A percentile compares a stretch with the other conserved stretches of the same genome.
These are phyloP conservation scores for Pristionchus arcanus DNA, from an alignment of 2,888 invertebrate species.

Conservation along the genomic window DNA sequence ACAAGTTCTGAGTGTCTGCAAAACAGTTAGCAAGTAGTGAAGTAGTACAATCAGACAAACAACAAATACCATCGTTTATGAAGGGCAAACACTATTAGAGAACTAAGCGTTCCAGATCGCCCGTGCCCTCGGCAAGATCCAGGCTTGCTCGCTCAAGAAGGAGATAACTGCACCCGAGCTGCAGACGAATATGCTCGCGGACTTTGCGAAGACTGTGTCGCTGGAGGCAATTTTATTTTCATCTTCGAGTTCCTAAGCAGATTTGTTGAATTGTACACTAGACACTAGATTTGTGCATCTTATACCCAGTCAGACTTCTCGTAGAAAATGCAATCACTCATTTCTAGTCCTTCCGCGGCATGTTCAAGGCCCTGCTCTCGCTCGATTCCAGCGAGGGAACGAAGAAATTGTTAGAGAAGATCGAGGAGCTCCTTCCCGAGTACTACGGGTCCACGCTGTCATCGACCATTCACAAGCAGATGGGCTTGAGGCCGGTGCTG, in stretches of 20 bases:
- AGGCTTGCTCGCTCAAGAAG: constrained; percentile 7
- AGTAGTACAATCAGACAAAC: too few species aligned
- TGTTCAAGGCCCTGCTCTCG: background rate
- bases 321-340: background rate
- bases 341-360: background rate
- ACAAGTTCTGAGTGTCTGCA: too few species aligned
- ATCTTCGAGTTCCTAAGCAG: too few species aligned
- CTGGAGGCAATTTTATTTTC: background rate
- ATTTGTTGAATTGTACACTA: too few species aligned
- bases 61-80: too few species aligned
- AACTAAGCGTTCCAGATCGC: background rate
- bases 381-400: background rate
- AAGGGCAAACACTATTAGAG: too few species aligned
- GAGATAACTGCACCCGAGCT: background rate
- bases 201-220: background rate
- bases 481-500: background rate
- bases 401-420: background rate
- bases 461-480: constrained; percentile 5
- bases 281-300: too few species aligned
- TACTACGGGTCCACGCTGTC: background rate
- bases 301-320: too few species aligned
- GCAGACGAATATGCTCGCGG: background rate
- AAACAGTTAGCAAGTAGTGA: too few species aligned
- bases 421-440: background rate
- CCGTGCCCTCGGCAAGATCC: background rate